A percentile compares a stretch with the other conserved stretches of the same genome.
phyloP scores from a whole-genome alignment of 2,888 invertebrate genomes.

The Mesorhabditis belari region DNA sequence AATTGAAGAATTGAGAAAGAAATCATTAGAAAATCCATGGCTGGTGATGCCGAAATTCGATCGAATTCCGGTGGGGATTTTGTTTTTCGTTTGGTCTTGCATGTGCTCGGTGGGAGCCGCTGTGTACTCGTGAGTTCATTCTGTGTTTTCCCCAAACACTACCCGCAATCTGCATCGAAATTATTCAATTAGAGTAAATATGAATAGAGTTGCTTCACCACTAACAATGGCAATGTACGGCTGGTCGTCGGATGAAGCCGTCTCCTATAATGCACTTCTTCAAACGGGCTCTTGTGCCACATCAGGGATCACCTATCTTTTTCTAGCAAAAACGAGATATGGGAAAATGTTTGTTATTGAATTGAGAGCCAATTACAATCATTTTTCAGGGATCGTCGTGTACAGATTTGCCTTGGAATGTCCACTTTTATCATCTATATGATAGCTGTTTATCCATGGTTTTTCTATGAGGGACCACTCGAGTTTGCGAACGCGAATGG shows the following conservation, averaged over 20 bases:
- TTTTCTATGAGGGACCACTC: conserved; percentile 1
- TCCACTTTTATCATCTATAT: conserved; percentile 2
- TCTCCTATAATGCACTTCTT: conserved; percentile 4
- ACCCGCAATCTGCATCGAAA: no score
- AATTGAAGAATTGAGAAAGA: background rate
- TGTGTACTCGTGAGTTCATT: conserved; percentile 2
- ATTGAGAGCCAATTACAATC: background rate
- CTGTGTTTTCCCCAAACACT: no score
- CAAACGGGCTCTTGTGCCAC: conserved; percentile 1
- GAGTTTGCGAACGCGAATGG: background rate
- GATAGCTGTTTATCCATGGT: background rate
- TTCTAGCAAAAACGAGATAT: conserved; percentile 3
- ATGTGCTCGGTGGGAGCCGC: background rate
- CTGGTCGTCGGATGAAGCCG: conserved; percentile 3
- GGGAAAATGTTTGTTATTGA: background rate
- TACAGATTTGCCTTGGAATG: background rate
- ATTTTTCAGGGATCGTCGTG: background rate
- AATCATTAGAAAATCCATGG: conserved; percentile 4
- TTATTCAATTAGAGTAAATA: no score
- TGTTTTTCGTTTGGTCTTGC: conserved; percentile 3
- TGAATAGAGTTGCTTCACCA: conserved; percentile 3
- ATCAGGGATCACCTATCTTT: background rate
- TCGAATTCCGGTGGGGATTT: background rate
- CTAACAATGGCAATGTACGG: conserved; percentile 4
- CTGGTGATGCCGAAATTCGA: conserved; percentile 4